Base-by-base conservation (phyloP, 2,888 invertebrate species). In the Phytoseiulus persimilis region DNA sequence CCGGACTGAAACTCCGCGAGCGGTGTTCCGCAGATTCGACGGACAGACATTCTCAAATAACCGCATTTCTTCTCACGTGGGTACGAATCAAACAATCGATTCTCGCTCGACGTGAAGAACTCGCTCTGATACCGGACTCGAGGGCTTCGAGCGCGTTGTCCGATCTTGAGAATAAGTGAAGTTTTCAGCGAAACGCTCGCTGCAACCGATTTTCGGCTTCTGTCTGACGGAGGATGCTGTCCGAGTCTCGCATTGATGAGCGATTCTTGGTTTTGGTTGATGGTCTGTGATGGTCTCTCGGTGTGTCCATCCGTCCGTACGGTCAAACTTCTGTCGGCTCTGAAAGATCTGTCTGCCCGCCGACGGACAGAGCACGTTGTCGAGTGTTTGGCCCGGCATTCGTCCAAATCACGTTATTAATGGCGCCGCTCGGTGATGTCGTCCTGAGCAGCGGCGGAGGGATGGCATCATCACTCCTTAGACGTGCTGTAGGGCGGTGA, bases 331-430 rank as follows among this genome's bases (percentile, higher is more conserved):
- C 65, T 65, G 65, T 65, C 28, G 1, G 65, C 18, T 65, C 65
- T 65, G 65, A 65, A 65, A 65, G 65, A 65, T 65, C 65, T 65
- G 65, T 65, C 65, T 65, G 18, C 65, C 65, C 9, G 65, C 1
- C 65, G 18, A 65, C 28, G 9, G 65, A 65, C 65, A 18, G 65
- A 65, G 65, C 65, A 65, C 65, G 65, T 23, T 65, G 65, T 65
- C 65, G 65, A 65, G 65, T 65, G 65, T 28, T 65, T 65, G 65
- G 65, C 11, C 65, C 65, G 65, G 65, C 65, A 65, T 65, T 65
- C 65, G 65, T 65, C 65, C 87, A 87, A 87, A 87, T 87, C 87
- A 87, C 87, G 87, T 87, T 87, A 87, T 87, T 87, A 87, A 87
- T 87, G 87, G 45, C 87, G 65, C 65, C 18, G 65, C 28, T 65